Evolutionary conservation across 2,888 invertebrate genomes (phyloP).

Genomic region (Tricholauxania praeusta): DNA sequence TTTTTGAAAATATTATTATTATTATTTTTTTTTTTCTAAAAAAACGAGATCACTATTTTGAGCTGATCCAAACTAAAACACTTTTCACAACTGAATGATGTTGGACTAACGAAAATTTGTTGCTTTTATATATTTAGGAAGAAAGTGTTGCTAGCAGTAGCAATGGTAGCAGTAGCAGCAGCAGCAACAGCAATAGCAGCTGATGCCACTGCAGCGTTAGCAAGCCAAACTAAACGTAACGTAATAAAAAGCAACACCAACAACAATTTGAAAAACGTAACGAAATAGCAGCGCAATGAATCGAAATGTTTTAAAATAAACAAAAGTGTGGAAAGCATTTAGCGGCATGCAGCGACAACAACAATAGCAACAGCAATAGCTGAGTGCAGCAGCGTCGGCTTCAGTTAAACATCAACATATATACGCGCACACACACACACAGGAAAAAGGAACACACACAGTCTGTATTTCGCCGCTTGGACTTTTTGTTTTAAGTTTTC

Average conservation of each 20-base stretch:
- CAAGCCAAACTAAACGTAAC: conserved; percentile 29
- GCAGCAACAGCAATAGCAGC: conserved; percentile 34
- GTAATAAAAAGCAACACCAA: conserved; percentile 13
- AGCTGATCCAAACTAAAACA: conserved; percentile 64
- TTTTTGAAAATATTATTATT: conserved; percentile 27
- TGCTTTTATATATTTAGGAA: conserved; percentile 69
- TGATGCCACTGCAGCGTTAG: conserved; percentile 28
- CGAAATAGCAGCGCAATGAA: conserved; percentile 15
- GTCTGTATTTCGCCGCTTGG: too few relatives aligned
- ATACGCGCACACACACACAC: too few relatives aligned
- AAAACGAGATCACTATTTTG: conserved; percentile 56
- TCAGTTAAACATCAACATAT: too few relatives aligned
- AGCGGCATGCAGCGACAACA: conserved; percentile 33
- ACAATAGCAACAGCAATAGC: conserved; percentile 33
- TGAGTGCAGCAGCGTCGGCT: not conserved
- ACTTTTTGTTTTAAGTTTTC: too few relatives aligned
- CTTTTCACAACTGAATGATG: conserved; percentile 69
- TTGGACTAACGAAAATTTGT: conserved; percentile 63
- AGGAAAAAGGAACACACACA: not conserved
- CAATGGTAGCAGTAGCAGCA: conserved; percentile 40
- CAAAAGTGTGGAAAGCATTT: conserved; percentile 28
- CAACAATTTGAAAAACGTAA: conserved; percentile 18
- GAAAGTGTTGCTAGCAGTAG: conserved; percentile 58
- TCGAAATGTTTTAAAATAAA: conserved; percentile 27
- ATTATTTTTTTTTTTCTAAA: conserved; percentile 6